Conservation (phyloP, 2,113 vertebrate species). For the Leucosticte australis region DNA sequence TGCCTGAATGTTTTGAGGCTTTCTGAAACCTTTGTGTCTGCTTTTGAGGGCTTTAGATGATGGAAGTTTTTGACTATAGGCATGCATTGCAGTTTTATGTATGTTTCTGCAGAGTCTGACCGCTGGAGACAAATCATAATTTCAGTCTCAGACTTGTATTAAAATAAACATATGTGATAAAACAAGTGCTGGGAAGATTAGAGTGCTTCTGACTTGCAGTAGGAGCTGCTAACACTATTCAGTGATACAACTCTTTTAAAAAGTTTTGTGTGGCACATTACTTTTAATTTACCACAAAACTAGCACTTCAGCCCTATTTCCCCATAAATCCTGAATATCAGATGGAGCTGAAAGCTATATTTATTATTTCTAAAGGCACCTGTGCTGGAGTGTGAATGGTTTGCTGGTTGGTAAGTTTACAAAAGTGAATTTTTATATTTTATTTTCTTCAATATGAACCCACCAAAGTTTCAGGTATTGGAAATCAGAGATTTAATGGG, state of each 20-base stretch:
- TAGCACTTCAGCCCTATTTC: neutral
- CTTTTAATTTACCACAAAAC: neutral
- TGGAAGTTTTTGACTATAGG: neutral
- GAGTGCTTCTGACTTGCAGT: conserved; percentile 16
- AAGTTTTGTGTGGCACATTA: neutral
- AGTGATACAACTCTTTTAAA: neutral
- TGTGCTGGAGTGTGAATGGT: neutral
- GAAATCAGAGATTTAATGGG: conserved; percentile 45
- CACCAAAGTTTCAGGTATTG: neutral
- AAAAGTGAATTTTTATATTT: neutral
- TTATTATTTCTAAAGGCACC: neutral
- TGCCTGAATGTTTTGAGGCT: neutral
- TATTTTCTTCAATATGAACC: neutral
- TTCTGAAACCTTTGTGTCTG: neutral
- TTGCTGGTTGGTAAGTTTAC: neutral
- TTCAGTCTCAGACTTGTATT: neutral
- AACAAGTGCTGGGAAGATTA: conserved; percentile 27
- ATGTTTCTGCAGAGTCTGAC: neutral
- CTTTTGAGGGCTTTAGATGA: fast-evolving
- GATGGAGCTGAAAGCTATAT: neutral
- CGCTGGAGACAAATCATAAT: neutral
- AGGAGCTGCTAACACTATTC: conserved; percentile 23
- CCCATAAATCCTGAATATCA: neutral
- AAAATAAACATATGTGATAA: neutral
- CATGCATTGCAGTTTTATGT: neutral